Percentiles rank a stretch among this genome's conserved stretches.
These are phyloP conservation scores for Zaprionus ghesquierei DNA, from an alignment of 1,140 invertebrate genomes.

Conservation along the genomic window DNA sequence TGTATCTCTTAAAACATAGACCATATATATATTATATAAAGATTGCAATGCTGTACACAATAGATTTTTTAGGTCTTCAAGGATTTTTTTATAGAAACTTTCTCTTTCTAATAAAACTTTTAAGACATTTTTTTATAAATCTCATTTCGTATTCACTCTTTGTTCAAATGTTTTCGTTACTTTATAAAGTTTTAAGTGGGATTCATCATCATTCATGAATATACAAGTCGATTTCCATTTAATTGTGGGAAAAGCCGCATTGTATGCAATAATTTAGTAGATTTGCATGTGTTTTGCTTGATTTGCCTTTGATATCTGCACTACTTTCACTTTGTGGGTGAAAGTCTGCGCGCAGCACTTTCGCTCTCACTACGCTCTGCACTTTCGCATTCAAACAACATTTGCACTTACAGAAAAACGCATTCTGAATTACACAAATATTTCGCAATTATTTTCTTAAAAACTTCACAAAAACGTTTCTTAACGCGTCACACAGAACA, in stretches of 20 bases:
- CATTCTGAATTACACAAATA: constrained; percentile 39
- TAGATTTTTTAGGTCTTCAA: neutral
- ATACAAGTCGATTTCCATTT: neutral
- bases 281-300: constrained; percentile 22
- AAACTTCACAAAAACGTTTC: constrained; percentile 17
- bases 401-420: constrained; percentile 60
- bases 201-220: neutral
- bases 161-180: neutral
- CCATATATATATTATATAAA: too few species aligned
- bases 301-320: constrained; percentile 37
- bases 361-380: constrained; percentile 47
- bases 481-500: constrained; percentile 32
- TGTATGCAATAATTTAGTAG: constrained; percentile 1
- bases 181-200: neutral
- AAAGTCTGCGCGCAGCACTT: constrained; percentile 61
- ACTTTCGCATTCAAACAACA: neutral
- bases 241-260: neutral
- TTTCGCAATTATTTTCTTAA: constrained; percentile 8
- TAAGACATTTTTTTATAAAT: too few species aligned
- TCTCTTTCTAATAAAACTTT: neutral
- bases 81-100: neutral
- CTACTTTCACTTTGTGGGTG: constrained; percentile 70
- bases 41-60: too few species aligned
- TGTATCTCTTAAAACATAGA: too few species aligned
- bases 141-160: neutral